Evolutionary conservation across 2,113 vertebrate genomes (phyloP).

Genomic region (Spea bombifrons): DNA sequence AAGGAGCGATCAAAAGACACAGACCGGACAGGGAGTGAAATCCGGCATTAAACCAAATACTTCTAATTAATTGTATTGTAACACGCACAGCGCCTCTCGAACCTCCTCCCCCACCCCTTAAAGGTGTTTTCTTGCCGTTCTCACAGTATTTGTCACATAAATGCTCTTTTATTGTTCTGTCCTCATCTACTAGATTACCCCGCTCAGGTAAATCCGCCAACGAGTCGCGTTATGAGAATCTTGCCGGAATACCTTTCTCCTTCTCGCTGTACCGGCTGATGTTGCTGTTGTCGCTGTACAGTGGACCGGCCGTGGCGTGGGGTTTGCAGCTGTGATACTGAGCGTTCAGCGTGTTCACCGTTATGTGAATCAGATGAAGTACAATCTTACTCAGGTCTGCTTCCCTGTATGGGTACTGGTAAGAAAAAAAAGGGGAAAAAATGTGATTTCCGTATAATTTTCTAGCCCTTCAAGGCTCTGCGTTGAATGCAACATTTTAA

Average conservation of each 20-base stretch:
- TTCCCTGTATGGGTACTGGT: constrained; percentile 94
- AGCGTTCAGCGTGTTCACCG: constrained; percentile 94
- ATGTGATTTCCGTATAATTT: no score
- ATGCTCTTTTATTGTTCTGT: no score
- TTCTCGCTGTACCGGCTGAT: constrained; percentile 98
- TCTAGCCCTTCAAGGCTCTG: no score
- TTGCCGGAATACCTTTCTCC: constrained; percentile 82
- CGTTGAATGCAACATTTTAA: no score
- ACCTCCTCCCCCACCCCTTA: no score
- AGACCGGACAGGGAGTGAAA: neutral
- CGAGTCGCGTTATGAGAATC: neutral
- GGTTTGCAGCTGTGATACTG: constrained; percentile 98
- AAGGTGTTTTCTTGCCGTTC: no score
- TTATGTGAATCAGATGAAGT: constrained; percentile 95
- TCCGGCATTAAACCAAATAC: no score
- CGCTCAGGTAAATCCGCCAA: neutral
- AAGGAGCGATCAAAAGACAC: constrained; percentile 16
- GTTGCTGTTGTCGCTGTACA: constrained; percentile 98
- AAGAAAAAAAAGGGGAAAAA: constrained; percentile 42
- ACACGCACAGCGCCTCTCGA: no score
- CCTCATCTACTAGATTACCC: neutral
- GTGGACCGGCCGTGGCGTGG: constrained; percentile 87
- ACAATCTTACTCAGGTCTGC: constrained; percentile 94
- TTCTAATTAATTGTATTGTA: no score
- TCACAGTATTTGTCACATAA: no score